Evolutionary conservation across 2,113 vertebrate genomes (phyloP).

Genomic region (Ammodytes marinus): DNA sequence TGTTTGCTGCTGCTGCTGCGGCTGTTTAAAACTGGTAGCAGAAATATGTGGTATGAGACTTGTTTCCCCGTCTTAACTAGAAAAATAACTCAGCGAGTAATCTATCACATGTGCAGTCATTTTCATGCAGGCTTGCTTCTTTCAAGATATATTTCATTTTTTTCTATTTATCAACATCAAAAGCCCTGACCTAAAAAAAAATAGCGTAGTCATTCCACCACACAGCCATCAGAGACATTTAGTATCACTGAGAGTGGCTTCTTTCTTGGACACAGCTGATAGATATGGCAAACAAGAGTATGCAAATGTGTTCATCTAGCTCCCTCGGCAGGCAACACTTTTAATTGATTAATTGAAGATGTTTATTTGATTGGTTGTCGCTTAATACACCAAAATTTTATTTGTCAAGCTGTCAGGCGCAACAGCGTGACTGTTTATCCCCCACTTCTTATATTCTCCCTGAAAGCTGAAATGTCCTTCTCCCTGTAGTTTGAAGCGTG

Average conservation of each 20-base stretch:
- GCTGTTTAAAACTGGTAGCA: slow-evolving; percentile 14
- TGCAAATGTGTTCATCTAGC: slow-evolving; percentile 79
- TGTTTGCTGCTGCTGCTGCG: not conserved
- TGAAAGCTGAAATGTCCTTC: slow-evolving; percentile 31
- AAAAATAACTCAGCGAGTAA: not conserved
- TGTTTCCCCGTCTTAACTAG: not conserved
- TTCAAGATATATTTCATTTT: slow-evolving; percentile 43
- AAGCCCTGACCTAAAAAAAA: slow-evolving; percentile 31
- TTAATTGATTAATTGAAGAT: slow-evolving; percentile 83
- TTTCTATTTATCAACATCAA: slow-evolving; percentile 47
- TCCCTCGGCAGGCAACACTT: slow-evolving; percentile 67
- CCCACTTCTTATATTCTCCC: not conserved
- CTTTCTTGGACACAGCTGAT: slow-evolving; percentile 46
- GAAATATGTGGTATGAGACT: not conserved
- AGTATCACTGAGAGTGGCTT: not conserved
- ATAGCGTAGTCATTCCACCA: not conserved
- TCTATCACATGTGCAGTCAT: slow-evolving; percentile 10
- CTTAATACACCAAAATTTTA: slow-evolving; percentile 75
- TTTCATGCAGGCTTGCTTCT: slow-evolving; percentile 7
- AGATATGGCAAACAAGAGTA: slow-evolving; percentile 65
- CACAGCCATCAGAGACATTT: slow-evolving; percentile 22
- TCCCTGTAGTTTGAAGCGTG: slow-evolving; percentile 40
- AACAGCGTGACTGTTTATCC: slow-evolving; percentile 35
- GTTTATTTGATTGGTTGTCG: slow-evolving; percentile 75
- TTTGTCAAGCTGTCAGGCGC: slow-evolving; percentile 71